A percentile compares a stretch with the other conserved stretches of the same genome.
phyloP scores from a whole-genome alignment of 2,113 vertebrate species.

The Pterocles gutturalis region DNA sequence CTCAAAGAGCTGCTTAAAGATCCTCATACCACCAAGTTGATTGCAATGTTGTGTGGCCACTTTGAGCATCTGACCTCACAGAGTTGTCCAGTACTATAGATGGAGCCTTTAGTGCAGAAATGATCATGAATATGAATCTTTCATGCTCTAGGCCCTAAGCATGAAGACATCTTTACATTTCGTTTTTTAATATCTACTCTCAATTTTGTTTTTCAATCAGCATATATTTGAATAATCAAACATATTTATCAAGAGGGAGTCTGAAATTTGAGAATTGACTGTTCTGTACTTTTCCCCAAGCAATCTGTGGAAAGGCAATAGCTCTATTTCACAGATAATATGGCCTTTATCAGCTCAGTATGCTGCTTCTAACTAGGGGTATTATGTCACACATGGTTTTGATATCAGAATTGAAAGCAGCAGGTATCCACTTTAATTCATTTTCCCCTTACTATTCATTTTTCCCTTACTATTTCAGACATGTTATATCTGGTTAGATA shows the following conservation, averaged over 20 bases:
- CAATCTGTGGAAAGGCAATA: not conserved
- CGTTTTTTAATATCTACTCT: not conserved
- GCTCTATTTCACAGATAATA: constrained; percentile 41
- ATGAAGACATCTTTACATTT: not conserved
- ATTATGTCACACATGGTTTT: not conserved
- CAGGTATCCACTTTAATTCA: constrained; percentile 23
- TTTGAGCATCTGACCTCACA: not conserved
- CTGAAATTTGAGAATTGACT: constrained; percentile 24
- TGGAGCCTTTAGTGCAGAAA: not conserved
- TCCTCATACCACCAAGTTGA: not conserved
- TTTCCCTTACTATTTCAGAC: constrained; percentile 11
- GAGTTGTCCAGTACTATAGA: not conserved
- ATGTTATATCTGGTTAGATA: not conserved
- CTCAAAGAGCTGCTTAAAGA: not conserved
- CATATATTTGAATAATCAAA: constrained; percentile 44
- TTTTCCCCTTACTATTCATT: constrained; percentile 19
- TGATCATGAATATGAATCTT: not conserved
- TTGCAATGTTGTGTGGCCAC: not conserved
- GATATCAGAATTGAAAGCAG: constrained; percentile 29
- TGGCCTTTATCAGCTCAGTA: not conserved
- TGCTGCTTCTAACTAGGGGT: constrained; percentile 5
- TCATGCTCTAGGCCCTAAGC: not conserved
- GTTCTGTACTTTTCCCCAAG: not conserved
- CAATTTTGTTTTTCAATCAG: constrained; percentile 27
- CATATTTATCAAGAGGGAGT: constrained; percentile 12